Conservation (phyloP, 2,888 invertebrate species). For the Eupelmus urozonus region DNA sequence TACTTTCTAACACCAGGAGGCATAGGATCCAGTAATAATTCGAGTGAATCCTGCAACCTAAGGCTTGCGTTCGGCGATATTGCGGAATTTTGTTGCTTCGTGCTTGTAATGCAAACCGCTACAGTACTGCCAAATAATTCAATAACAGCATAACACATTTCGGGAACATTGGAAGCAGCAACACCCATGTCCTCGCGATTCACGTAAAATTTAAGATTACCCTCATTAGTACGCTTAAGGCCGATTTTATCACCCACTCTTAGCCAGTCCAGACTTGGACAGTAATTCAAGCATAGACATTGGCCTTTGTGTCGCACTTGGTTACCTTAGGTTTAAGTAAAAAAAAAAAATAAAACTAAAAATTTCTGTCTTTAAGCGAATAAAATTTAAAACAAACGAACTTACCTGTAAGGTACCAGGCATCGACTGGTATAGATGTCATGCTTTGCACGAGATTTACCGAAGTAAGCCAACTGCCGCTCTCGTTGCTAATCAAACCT, state of each 20-base stretch:
- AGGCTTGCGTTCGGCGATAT: slow-evolving; percentile 78
- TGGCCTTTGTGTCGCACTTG: slow-evolving; percentile 85
- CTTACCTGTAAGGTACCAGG: slow-evolving; percentile 84
- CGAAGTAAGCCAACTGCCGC: slow-evolving; percentile 72
- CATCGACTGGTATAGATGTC: slow-evolving; percentile 83
- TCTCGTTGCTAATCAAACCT: slow-evolving; percentile 87
- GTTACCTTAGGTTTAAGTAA: slow-evolving; percentile 79
- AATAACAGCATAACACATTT: slow-evolving; percentile 89
- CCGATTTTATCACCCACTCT: slow-evolving; percentile 88
- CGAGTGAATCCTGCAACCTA: slow-evolving; percentile 81
- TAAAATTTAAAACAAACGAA: too few relatives aligned
- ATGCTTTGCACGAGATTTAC: slow-evolving; percentile 83
- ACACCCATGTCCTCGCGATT: slow-evolving; percentile 90
- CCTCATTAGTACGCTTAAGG: slow-evolving; percentile 85
- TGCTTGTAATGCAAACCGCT: slow-evolving; percentile 86
- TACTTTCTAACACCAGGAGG: slow-evolving; percentile 74
- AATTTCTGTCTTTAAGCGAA: background rate
- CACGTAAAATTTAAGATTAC: slow-evolving; percentile 85
- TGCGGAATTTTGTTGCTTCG: slow-evolving; percentile 79
- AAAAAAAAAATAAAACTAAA: background rate
- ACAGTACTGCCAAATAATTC: slow-evolving; percentile 90
- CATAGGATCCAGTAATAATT: slow-evolving; percentile 81
- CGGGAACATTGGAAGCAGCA: slow-evolving; percentile 87
- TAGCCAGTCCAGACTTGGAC: slow-evolving; percentile 88
- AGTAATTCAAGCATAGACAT: slow-evolving; percentile 84